phyloP scores from a whole-genome alignment of 2,888 invertebrate genomes.

The Leucophenga maculata region DNA sequence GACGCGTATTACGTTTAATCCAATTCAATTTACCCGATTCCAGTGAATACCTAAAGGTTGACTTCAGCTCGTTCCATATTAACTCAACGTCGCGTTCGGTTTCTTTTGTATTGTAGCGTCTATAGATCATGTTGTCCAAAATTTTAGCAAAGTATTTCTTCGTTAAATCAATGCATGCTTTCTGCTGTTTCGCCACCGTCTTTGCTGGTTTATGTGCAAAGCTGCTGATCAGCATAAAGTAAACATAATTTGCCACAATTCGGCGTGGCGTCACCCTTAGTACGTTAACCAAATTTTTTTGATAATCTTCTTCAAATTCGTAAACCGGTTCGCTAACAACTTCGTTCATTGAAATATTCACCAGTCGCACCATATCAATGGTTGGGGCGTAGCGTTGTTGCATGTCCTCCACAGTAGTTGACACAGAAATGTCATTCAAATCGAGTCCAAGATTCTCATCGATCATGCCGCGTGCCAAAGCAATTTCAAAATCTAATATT shows the following conservation, averaged over 20 bases:
- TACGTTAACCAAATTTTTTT: slow-evolving; percentile 53
- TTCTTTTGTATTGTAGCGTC: slow-evolving; percentile 52
- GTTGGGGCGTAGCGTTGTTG: slow-evolving; percentile 50
- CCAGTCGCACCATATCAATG: slow-evolving; percentile 53
- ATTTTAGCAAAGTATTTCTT: slow-evolving; percentile 61
- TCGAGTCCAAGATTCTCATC: slow-evolving; percentile 43
- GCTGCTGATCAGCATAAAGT: slow-evolving; percentile 53
- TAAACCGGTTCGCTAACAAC: slow-evolving; percentile 50
- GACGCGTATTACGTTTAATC: slow-evolving; percentile 50
- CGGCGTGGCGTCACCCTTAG: slow-evolving; percentile 37
- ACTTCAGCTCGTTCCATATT: slow-evolving; percentile 62
- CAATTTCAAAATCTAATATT: slow-evolving; percentile 60
- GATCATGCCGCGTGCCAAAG: slow-evolving; percentile 59
- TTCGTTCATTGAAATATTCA: slow-evolving; percentile 54
- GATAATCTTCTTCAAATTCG: slow-evolving; percentile 51
- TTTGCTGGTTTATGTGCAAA: slow-evolving; percentile 47
- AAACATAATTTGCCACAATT: slow-evolving; percentile 39
- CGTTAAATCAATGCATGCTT: slow-evolving; percentile 50
- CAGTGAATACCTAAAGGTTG: slow-evolving; percentile 53
- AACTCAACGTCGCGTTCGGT: slow-evolving; percentile 56
- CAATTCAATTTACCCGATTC: slow-evolving; percentile 50
- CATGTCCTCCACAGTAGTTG: slow-evolving; percentile 49
- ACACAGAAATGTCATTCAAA: slow-evolving; percentile 39
- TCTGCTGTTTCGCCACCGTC: slow-evolving; percentile 33
- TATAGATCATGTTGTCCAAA: slow-evolving; percentile 65